Base-by-base conservation (phyloP, 2,888 invertebrate species). In the Stratiomys singularior region DNA sequence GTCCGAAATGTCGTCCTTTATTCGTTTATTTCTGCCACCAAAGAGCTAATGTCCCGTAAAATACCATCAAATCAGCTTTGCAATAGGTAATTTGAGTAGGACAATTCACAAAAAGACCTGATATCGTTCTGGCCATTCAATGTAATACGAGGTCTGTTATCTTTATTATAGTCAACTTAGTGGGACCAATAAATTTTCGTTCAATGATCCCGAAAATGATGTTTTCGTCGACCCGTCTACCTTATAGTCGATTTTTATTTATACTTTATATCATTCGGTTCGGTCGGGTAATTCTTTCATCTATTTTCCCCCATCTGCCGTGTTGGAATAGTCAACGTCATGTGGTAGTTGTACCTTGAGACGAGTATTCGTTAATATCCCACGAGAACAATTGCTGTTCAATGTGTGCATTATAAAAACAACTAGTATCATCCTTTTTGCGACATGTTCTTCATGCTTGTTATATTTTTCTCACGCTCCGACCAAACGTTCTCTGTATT, bases 121-220 rank as follows among this genome's bases (percentile, higher is more conserved):
- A 52, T 13, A 18, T 52, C 52, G 52, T 23, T 64, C 60, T 11
- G 28, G 5, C 28, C 27, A 0, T 18, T 64, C 27, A 28, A n/a
- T 37, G 37, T 37, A 37, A 37, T 37, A 37, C 37, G 37, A 37
- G 37, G 37, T 37, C 37, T 37, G 67, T 71, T 47, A 52, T 71
- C 71, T 52, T 71, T 71, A 71, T 71, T 71, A 71, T n/a, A 47
- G 27, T 27, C 71, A 71, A 46, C 74, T 74, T 76, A 79, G 77
- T 78, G 79, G 67, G 77, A 71, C 71, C 74, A 71, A 79, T 79
- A 79, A 76, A 79, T 79, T 79, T 79, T 77, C 78, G 78, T 76
- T 80, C 78, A 77, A 79, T 80, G 79, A 77, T 78, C 77, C 79
- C 77, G 79, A 79, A 79, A 80, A 79, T 79, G 69, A 77, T 78